These are phyloP conservation scores for Formica selysi DNA, from an alignment of 1,140 invertebrate genomes.

Conservation along the genomic window DNA sequence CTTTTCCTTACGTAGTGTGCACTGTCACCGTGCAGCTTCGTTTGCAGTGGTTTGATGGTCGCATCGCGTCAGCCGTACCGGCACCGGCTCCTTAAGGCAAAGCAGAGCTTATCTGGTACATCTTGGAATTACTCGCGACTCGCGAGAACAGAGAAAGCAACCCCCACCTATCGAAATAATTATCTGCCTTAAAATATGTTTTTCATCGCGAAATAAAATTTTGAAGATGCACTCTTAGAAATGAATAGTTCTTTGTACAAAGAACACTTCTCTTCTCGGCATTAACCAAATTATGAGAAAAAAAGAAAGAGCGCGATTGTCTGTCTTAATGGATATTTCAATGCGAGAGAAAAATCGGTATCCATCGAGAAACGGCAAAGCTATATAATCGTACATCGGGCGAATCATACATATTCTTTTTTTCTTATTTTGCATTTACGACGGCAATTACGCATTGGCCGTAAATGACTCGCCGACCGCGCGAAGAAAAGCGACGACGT, in stretches of 20 bases:
- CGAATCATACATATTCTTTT: neutral
- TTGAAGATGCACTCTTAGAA: slow-evolving; percentile 41
- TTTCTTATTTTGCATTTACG: neutral
- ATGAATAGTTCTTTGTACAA: slow-evolving; percentile 28
- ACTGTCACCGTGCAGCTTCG: slow-evolving; percentile 66
- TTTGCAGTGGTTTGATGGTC: slow-evolving; percentile 78
- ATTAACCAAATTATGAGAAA: slow-evolving; percentile 43
- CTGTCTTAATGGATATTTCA: slow-evolving; percentile 33
- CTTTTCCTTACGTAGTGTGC: slow-evolving; percentile 64
- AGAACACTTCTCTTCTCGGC: neutral
- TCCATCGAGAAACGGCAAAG: neutral
- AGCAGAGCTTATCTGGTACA: slow-evolving; percentile 47
- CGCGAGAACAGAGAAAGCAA: neutral
- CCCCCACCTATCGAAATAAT: slow-evolving; percentile 50
- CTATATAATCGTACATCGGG: too few relatives aligned
- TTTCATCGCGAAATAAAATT: slow-evolving; percentile 47
- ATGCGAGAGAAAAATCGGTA: slow-evolving; percentile 9
- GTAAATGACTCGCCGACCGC: slow-evolving; percentile 33
- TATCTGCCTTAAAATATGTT: slow-evolving; percentile 49
- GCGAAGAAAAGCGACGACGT: slow-evolving; percentile 20
- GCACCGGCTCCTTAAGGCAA: slow-evolving; percentile 40
- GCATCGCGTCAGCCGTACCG: slow-evolving; percentile 73
- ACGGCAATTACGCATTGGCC: slow-evolving; percentile 22
- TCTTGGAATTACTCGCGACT: slow-evolving; percentile 42
- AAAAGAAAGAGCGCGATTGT: slow-evolving; percentile 39